A percentile compares a stretch with the other conserved stretches of the same genome.
Evolutionary conservation across 2,797 vertebrate genomes (phyloP).

Genomic region (Neosilurus hyrtlii): DNA sequence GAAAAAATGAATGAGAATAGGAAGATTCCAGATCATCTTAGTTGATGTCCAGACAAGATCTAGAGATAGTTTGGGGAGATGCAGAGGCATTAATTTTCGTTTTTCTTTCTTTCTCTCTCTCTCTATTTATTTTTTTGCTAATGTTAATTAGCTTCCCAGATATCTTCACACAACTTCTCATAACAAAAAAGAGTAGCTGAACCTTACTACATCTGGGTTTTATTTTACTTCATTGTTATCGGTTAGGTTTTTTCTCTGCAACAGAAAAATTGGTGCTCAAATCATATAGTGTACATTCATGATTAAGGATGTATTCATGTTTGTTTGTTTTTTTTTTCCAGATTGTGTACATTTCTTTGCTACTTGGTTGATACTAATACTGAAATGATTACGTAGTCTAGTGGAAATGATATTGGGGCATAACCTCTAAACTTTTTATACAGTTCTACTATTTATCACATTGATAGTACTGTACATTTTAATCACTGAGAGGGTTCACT

Average conservation of each 20-base stretch:
- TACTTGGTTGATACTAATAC: background rate
- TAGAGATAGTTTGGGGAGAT: background rate
- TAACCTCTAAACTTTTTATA: too few relatives aligned
- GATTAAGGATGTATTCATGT: background rate
- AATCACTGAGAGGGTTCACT: too few relatives aligned
- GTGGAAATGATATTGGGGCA: too few relatives aligned
- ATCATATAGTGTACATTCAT: background rate
- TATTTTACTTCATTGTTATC: background rate
- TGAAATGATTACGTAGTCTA: background rate
- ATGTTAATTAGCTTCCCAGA: background rate
- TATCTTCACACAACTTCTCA: background rate
- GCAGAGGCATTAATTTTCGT: background rate
- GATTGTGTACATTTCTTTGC: background rate
- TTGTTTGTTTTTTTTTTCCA: background rate
- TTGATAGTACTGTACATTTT: too few relatives aligned
- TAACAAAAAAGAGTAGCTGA: background rate
- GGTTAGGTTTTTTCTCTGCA: background rate
- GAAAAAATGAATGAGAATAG: background rate
- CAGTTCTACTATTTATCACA: too few relatives aligned
- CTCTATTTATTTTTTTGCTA: background rate
- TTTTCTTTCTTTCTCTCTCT: too few relatives aligned
- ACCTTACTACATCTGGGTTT: background rate
- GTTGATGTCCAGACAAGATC: background rate
- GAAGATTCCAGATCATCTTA: too few relatives aligned
- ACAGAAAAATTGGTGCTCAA: background rate